Evolutionary conservation across 2,113 vertebrate species (phyloP), one percentile per base, ranked within the genome.

Genomic region (Cebus imitator): DNA sequence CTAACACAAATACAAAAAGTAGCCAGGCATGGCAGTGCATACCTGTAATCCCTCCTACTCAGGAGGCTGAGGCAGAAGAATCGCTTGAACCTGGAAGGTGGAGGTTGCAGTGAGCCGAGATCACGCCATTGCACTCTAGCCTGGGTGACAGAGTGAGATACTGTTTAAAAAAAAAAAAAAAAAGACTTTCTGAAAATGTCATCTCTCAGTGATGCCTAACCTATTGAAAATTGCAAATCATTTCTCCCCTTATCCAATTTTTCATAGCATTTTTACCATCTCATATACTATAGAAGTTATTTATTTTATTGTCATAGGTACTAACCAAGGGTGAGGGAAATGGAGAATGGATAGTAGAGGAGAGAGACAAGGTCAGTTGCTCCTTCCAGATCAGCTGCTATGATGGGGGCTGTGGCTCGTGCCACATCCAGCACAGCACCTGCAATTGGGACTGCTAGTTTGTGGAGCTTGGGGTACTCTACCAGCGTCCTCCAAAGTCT

Each of bases 331-430:
- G 20, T 8, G 9, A 91, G 37, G 61, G 68, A 48, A 43, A 20
- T 57, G 20, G 75, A 23, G 87, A 68, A 14, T 76, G 68, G 16
- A 30, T 5, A 58, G 50, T 12, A 82, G 43, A 92, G 50, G 66
- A 70, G 12, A 48, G 11, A 82, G 23, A 27, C 16, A 3, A 0
- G 35, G 20, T 32, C 57, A 32, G 25, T 30, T 48, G 30, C 76
- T 78, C 3, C 18, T n/a, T 72, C n/a, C 32, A 82, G 58, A 32
- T 25, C 95, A 35, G 21, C 66, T 37, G 18, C 11, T 11, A 2
- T 5, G 0, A 4, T 40, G 10, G 30, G 3, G 8, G 20, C 48
- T 25, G 73, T 45, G 80, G 66, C 32, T 76, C 9, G 0, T 13
- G 27, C 17, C 25, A 11, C 13, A 43, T 70, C 35, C 8, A 27